Evolutionary conservation across 2,888 invertebrate species (phyloP).

Genomic region (Tenthredo amoena): DNA sequence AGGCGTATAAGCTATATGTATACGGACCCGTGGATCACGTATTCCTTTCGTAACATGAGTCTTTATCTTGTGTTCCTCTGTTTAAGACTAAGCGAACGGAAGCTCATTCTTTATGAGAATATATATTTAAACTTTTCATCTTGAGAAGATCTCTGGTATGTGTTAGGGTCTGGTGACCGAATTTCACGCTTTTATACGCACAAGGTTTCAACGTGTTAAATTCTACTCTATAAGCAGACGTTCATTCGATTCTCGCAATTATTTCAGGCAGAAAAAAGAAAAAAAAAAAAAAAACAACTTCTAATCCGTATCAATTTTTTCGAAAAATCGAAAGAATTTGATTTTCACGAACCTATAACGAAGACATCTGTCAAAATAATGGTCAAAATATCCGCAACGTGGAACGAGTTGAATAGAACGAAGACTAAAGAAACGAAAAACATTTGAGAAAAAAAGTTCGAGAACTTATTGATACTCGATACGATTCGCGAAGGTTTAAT

Average conservation of each 20-base stretch:
- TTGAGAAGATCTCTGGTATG: background rate
- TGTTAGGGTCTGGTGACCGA: background rate
- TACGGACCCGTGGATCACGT: background rate
- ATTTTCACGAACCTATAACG: background rate
- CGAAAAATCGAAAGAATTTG: too few species aligned
- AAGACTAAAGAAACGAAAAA: background rate
- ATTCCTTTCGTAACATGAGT: background rate
- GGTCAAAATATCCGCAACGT: background rate
- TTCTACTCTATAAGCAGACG: background rate
- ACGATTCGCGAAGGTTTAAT: background rate
- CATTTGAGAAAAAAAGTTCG: background rate
- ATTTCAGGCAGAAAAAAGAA: background rate
- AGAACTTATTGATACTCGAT: background rate
- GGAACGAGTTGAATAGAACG: background rate
- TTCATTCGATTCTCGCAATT: background rate
- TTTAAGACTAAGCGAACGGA: slow-evolving; percentile 1
- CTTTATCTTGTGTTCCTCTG: background rate
- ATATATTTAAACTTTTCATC: slow-evolving; percentile 29
- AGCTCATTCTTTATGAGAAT: slow-evolving; percentile 19
- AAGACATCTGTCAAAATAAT: background rate
- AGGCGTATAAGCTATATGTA: background rate
- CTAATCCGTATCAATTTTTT: too few species aligned
- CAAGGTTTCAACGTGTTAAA: background rate
- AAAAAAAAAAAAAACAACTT: background rate
- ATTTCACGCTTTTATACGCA: background rate